Evolutionary conservation across 2,113 vertebrate genomes (phyloP).

Genomic region (Aphyosemion australe): DNA sequence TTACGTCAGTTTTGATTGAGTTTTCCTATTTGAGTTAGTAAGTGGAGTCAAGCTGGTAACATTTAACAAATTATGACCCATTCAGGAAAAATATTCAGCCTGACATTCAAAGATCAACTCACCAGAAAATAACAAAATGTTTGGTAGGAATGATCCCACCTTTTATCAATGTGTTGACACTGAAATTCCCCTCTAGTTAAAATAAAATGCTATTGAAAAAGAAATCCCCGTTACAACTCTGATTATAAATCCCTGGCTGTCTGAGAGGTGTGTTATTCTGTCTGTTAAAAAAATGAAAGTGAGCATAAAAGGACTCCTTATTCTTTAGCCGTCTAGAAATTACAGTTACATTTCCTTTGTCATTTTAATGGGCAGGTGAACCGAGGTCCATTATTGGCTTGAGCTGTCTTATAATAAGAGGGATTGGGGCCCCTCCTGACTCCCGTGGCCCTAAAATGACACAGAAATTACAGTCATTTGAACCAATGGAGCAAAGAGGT

Average conservation of each 20-base stretch:
- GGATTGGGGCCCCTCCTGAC: constrained; percentile 42
- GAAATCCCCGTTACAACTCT: not conserved
- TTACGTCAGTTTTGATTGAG: not conserved
- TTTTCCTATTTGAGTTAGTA: not conserved
- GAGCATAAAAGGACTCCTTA: constrained; percentile 3
- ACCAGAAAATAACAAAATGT: not conserved
- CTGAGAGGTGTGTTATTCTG: not conserved
- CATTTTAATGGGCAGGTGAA: constrained; percentile 37
- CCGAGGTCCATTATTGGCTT: constrained; percentile 34
- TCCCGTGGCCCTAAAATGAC: constrained; percentile 32
- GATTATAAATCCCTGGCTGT: not conserved
- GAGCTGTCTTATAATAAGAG: constrained; percentile 25
- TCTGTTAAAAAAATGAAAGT: constrained; percentile 26
- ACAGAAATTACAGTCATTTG: constrained; percentile 59
- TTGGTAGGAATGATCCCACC: constrained; percentile 12
- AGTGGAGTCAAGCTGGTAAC: not conserved
- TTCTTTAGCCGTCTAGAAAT: constrained; percentile 19
- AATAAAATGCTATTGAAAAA: not conserved
- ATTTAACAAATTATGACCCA: not conserved
- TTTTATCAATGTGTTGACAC: constrained; percentile 5
- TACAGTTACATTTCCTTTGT: constrained; percentile 34
- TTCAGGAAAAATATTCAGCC: not conserved
- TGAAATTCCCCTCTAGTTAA: constrained; percentile 18
- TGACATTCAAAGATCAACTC: constrained; percentile 23
- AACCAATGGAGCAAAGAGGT: constrained; percentile 32